phyloP scores from a whole-genome alignment of 1,140 invertebrate genomes.

The Andrena cerasifolii region DNA sequence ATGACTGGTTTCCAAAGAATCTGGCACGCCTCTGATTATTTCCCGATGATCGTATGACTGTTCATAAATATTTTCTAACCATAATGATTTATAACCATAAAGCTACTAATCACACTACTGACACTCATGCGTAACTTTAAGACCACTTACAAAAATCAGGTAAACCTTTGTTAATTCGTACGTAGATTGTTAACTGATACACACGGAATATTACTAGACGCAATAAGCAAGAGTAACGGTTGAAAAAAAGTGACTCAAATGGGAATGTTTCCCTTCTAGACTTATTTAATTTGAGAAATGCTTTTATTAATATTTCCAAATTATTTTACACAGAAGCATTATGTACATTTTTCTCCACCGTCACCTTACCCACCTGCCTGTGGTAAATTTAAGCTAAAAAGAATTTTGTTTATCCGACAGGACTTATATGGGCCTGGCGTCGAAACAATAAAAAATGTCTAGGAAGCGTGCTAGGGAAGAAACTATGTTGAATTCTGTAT shows the following conservation, averaged over 20 bases:
- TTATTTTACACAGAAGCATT: no score
- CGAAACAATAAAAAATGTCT: slow-evolving; percentile 69
- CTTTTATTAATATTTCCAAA: background rate
- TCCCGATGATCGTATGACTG: background rate
- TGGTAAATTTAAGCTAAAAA: background rate
- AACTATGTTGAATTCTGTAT: slow-evolving; percentile 62
- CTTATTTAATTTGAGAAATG: background rate
- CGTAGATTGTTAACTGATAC: background rate
- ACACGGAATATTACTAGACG: background rate
- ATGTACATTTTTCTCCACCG: no score
- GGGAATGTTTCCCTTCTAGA: background rate
- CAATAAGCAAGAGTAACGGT: no score
- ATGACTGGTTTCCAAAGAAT: slow-evolving; percentile 15
- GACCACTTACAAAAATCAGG: background rate
- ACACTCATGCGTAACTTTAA: slow-evolving; percentile 22
- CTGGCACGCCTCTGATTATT: background rate
- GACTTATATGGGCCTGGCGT: slow-evolving; percentile 56
- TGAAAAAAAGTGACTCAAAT: background rate
- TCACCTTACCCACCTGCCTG: background rate
- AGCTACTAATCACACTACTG: slow-evolving; percentile 7
- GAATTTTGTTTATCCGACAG: slow-evolving; percentile 19
- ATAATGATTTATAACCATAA: slow-evolving; percentile 11
- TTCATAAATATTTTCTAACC: slow-evolving; percentile 19
- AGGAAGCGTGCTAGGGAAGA: slow-evolving; percentile 71
- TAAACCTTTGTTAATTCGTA: slow-evolving; percentile 15